Conservation (phyloP, 2,797 vertebrate genomes). For the Crocodylus rhombifer region DNA sequence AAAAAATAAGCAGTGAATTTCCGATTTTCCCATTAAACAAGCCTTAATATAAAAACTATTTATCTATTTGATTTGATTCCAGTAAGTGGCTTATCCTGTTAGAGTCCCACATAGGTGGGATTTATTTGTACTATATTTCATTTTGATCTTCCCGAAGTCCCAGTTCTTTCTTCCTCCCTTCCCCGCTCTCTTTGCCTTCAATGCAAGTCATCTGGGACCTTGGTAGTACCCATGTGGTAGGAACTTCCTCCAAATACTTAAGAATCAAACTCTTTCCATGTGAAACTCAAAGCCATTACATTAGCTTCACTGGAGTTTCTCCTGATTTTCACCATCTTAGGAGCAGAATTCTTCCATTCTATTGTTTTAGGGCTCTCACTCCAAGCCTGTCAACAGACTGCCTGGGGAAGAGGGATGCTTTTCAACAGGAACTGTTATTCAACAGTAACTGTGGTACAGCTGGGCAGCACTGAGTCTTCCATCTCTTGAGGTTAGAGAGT, state of each 20-base stretch:
- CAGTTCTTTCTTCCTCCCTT: not conserved
- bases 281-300: rapidly evolving
- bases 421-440: not conserved
- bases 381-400: not conserved
- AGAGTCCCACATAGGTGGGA: not conserved
- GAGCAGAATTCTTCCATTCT: not conserved
- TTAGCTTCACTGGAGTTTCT: conserved; percentile 30
- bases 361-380: not conserved
- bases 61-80: not conserved
- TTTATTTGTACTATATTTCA: not conserved
- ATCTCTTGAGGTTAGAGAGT: not conserved
- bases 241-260: rapidly evolving
- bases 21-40: not conserved
- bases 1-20: rapidly evolving
- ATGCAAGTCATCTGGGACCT: not conserved
- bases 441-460: not conserved
- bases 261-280: not conserved
- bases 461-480: not conserved
- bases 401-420: not conserved
- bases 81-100: rapidly evolving
- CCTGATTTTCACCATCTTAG: conserved; percentile 51
- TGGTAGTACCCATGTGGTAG: not conserved
- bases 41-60: rapidly evolving
- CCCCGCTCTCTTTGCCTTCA: not conserved
- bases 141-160: not conserved